Base-by-base conservation (phyloP, 1,140 invertebrate species). In the Drosophila pseudoananassae region DNA sequence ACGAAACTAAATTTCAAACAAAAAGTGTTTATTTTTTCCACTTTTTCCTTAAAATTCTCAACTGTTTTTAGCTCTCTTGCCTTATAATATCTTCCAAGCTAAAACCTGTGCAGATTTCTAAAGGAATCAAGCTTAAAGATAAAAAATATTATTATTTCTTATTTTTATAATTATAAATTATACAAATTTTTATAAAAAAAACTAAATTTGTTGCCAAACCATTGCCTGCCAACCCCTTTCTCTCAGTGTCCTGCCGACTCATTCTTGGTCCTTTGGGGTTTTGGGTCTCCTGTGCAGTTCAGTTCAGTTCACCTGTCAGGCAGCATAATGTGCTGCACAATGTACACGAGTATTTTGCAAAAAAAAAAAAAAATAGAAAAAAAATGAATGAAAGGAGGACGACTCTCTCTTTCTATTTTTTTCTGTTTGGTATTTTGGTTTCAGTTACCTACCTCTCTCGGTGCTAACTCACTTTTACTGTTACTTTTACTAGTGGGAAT, bases 311-410 rank as follows among this genome's bases (percentile, higher is more conserved):
- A 69, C 50, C 66, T 69, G 66, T 69, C 66, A 56, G 63, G 64
- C 4, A 68, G 50, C 63, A 69, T 69, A 69, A 68, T 69, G 63
- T 69, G 65, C 63, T 69, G 61, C 63, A 68, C 66, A 70, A 56
- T 70, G 64, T 69, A 40, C 64, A 70, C 31, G 66, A 38, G 25
- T 56, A 49, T 69, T 69, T 69, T 43, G 50, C 63, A 56, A 25
- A 7, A 5, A 27, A 4, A 25, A 27, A 27, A 27, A 27, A 27
- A n/a, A n/a, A n/a, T n/a, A n/a, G n/a, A 27, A 4, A 25, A 27
- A 27, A 27, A 27, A 27, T 27, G 25, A 27, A 27, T 27, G 25
- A 27, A 27, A 27, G 5, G 25, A 27, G 25, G 25, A 27, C 57
- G 33, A n/a, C 17, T 40, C 38, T 15, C 25, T 49, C 9, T 58